phyloP scores from a whole-genome alignment of 1,140 invertebrate species.

The Brachionus koreanus region DNA sequence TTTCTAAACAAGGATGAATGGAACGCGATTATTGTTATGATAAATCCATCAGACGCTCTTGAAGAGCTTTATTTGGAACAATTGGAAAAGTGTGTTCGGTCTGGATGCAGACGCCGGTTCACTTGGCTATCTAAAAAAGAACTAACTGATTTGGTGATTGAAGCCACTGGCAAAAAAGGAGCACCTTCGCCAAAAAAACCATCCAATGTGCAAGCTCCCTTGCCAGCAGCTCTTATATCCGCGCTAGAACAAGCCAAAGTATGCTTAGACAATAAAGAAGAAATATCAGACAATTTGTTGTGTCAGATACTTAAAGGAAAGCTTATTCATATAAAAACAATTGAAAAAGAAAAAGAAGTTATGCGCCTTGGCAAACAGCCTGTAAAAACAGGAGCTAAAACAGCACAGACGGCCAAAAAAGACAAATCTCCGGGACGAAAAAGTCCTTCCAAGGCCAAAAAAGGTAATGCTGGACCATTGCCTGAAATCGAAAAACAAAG shows the following conservation, averaged over 20 bases:
- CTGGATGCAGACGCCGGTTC: constrained; percentile 9
- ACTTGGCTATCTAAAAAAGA: constrained; percentile 40
- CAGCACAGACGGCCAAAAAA: constrained; percentile 48
- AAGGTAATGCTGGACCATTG: constrained; percentile 54
- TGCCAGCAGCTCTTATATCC: background rate
- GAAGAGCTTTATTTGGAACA: constrained; percentile 38
- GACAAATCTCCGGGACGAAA: constrained; percentile 50
- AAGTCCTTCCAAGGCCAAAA: constrained; percentile 48
- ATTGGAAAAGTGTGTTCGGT: constrained; percentile 5
- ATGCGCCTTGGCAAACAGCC: constrained; percentile 46
- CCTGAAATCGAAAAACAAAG: constrained; percentile 42
- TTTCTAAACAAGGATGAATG: constrained; percentile 35
- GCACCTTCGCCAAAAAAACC: background rate
- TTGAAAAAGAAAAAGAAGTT: constrained; percentile 54
- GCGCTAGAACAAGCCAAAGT: constrained; percentile 46
- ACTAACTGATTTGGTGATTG: background rate
- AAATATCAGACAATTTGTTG: constrained; percentile 52
- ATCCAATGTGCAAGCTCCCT: background rate
- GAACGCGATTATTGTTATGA: background rate
- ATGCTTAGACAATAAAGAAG: constrained; percentile 53
- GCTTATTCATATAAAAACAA: constrained; percentile 51
- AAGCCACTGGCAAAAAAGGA: constrained; percentile 28
- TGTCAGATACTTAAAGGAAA: constrained; percentile 56
- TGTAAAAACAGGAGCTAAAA: constrained; percentile 46
- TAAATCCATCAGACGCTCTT: background rate